Evolutionary conservation across 2,888 invertebrate genomes (phyloP).

Genomic region (Acrobasis repandana): DNA sequence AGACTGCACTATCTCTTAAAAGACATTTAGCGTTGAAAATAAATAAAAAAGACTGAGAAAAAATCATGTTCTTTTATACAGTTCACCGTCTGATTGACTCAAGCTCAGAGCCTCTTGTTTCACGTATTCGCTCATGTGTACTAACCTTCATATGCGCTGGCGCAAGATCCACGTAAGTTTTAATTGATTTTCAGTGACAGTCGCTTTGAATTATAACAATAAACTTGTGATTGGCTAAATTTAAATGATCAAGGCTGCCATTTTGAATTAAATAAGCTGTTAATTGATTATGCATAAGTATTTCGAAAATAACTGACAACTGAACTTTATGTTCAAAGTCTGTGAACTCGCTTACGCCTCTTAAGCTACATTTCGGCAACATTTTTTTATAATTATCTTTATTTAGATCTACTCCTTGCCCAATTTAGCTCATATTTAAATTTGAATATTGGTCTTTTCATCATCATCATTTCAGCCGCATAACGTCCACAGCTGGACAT

Average conservation of each 20-base stretch:
- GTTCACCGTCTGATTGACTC: background rate
- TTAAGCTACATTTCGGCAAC: no score
- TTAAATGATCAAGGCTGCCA: conserved; percentile 4
- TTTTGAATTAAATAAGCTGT: conserved; percentile 6
- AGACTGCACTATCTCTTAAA: no score
- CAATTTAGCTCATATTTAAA: no score
- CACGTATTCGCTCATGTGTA: conserved; percentile 3
- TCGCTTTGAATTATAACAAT: conserved; percentile 18
- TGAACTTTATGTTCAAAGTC: background rate
- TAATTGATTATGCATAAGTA: conserved; percentile 2
- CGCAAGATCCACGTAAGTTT: conserved; percentile 12
- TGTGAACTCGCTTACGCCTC: no score
- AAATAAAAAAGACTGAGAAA: no score
- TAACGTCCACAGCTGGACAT: no score
- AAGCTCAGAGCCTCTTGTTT: background rate
- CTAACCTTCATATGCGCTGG: conserved; percentile 2
- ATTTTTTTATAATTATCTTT: no score
- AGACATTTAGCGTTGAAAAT: no score
- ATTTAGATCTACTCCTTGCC: no score
- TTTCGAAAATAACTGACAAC: background rate
- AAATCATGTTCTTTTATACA: no score
- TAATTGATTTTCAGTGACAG: conserved; percentile 20
- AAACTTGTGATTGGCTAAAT: conserved; percentile 10
- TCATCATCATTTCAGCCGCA: no score
- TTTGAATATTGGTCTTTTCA: no score